Evolutionary conservation across 2,888 invertebrate species (phyloP).

Genomic region (Rhagium mordax): DNA sequence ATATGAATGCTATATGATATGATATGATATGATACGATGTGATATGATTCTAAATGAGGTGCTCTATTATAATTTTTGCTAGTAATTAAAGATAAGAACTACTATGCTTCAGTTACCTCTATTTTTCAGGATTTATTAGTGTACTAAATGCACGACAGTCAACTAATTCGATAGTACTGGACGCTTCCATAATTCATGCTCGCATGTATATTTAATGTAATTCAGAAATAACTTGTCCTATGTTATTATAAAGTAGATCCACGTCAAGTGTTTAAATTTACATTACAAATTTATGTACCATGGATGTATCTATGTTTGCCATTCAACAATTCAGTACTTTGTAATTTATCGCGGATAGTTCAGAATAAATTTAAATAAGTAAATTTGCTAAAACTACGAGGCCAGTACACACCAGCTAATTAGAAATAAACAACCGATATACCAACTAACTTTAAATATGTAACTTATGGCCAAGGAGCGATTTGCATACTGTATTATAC

Average conservation of each 20-base stretch:
- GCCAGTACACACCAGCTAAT: not conserved
- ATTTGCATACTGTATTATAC: too few species aligned
- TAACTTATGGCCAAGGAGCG: not conserved
- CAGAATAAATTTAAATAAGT: conserved; percentile 39
- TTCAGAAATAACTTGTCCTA: conserved; percentile 20
- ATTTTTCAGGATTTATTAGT: too few species aligned
- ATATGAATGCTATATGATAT: too few species aligned
- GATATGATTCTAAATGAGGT: too few species aligned
- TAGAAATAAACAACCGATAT: not conserved
- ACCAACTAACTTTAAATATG: not conserved
- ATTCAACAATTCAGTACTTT: conserved; percentile 39
- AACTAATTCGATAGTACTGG: not conserved
- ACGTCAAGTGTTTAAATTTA: conserved; percentile 38
- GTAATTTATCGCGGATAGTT: conserved; percentile 41
- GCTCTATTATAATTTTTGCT: too few species aligned
- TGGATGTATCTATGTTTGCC: conserved; percentile 36
- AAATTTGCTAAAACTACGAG: conserved; percentile 25
- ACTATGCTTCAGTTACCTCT: too few species aligned
- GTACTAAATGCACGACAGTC: not conserved
- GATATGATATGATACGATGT: too few species aligned
- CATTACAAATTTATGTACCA: conserved; percentile 38
- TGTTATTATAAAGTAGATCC: conserved; percentile 29
- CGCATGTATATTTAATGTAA: not conserved
- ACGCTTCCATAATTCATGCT: not conserved
- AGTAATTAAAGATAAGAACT: too few species aligned